Evolutionary conservation across 2,888 invertebrate species (phyloP).

Genomic region (Erannis defoliaria): DNA sequence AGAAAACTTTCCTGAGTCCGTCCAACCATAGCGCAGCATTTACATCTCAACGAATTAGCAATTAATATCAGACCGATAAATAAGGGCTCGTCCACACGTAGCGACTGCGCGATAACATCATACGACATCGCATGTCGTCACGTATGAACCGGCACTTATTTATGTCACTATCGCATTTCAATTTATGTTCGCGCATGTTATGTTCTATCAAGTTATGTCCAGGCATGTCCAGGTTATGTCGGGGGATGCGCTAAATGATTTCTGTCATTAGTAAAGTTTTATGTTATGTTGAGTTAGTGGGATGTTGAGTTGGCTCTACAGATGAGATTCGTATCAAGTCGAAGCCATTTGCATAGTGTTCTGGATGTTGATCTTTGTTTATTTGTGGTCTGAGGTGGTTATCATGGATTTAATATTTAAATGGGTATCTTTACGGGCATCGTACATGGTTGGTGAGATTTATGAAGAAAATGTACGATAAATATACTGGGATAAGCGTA

Average conservation of each 20-base stretch:
- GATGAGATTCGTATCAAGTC: neutral
- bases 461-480: too few relatives aligned
- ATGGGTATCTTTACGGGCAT: neutral
- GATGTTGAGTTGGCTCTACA: slow-evolving; percentile 15
- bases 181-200: slow-evolving; percentile 64
- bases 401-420: slow-evolving; percentile 5
- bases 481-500: too few relatives aligned
- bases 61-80: slow-evolving; percentile 63
- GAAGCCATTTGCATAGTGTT: slow-evolving; percentile 18
- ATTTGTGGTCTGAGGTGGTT: neutral
- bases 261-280: slow-evolving; percentile 36
- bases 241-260: slow-evolving; percentile 38
- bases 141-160: slow-evolving; percentile 69
- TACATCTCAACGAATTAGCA: slow-evolving; percentile 58
- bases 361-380: slow-evolving; percentile 4
- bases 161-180: slow-evolving; percentile 80
- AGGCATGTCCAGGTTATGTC: slow-evolving; percentile 25
- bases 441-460: neutral
- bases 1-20: slow-evolving; percentile 6
- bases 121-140: slow-evolving; percentile 75
- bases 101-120: slow-evolving; percentile 60
- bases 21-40: slow-evolving; percentile 22
- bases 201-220: slow-evolving; percentile 42
- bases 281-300: slow-evolving; percentile 32
- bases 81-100: slow-evolving; percentile 59